phyloP scores from a whole-genome alignment of 2,888 invertebrate genomes.

The Platynereis dumerilii region DNA sequence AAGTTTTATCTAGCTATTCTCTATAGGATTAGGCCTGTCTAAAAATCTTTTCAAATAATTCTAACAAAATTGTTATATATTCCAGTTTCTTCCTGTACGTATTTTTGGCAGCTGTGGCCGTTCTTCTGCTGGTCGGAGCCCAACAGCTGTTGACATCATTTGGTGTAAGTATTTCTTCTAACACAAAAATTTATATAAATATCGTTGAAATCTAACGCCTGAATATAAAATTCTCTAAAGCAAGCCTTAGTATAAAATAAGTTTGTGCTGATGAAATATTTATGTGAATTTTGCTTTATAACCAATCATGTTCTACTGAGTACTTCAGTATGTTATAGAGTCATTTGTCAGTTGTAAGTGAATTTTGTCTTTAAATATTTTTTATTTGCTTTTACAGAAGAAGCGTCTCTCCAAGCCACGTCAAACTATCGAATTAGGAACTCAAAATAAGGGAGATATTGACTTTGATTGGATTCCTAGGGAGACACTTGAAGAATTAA shows the following conservation, averaged over 20 bases:
- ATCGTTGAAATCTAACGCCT: background rate
- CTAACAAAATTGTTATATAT: no score
- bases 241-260: no score
- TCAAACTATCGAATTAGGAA: conserved; percentile 81
- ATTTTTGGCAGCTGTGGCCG: conserved; percentile 87
- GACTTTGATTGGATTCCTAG: conserved; percentile 99
- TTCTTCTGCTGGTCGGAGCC: conserved; percentile 84
- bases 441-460: conserved; percentile 79
- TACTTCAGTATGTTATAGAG: no score
- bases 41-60: no score
- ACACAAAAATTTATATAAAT: background rate
- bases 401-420: conserved; percentile 59
- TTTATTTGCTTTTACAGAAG: conserved; percentile 46
- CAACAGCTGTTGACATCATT: conserved; percentile 83
- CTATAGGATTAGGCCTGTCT: no score
- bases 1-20: no score
- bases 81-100: conserved; percentile 89
- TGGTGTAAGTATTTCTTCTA: conserved; percentile 67
- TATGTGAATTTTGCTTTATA: no score
- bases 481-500: conserved; percentile 67
- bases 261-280: no score
- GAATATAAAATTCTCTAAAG: no score
- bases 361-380: no score
- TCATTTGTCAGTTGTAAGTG: no score
- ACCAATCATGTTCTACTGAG: no score